Evolutionary conservation across 2,113 vertebrate genomes (phyloP), one percentile per base, ranked within the genome.

Genomic region (Larimichthys crocea): DNA sequence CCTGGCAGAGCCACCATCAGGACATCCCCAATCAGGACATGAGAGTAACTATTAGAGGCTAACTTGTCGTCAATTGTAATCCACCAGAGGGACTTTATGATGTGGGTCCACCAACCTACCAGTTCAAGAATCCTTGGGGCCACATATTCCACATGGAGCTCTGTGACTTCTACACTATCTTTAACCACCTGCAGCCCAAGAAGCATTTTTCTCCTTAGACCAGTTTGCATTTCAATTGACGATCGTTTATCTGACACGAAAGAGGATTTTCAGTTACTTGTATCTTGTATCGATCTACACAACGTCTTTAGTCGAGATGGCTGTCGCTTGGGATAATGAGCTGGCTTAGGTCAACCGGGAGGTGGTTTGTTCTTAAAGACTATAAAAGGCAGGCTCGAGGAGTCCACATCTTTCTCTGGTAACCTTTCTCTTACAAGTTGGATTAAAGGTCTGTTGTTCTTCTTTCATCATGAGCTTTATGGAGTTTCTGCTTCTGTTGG

Each of bases 61-160:
- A 94, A 93, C 59, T 97, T 95, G 0, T 99, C 97, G 0, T 93
- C 88, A 0, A 95, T 97, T 0, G 98, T 97, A 40, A 99, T 97
- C 98, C 98, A 99, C 98, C 98, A 99, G 42, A 99, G 96, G 48
- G 98, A 98, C 12, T 97, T 96, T 76, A 99, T 96, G 79, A 99
- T 99, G n/a, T 63, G 97, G 97, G 89, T 99, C 97, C 0, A 97
- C 98, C 99, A 96, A 0, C 96, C 94, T 0, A 98, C 97, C 80
- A 99, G 94, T 88, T 98, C 96, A 4, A 99, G 92, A 81, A 99
- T 89, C 8, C 97, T 93, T 0, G 98, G 98, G 3, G 97, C 97
- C 84, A 99, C 22, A 99, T 92, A 0, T 94, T 95, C 84, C 97
- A n/a, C 94, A 0, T 98, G 96, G 40, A 99, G 95, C 0, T 88